A percentile compares a stretch with the other conserved stretches of the same genome.
These are phyloP conservation scores for Stenotaenia linearis DNA, from an alignment of 2,888 invertebrate species.

Conservation along the genomic window DNA sequence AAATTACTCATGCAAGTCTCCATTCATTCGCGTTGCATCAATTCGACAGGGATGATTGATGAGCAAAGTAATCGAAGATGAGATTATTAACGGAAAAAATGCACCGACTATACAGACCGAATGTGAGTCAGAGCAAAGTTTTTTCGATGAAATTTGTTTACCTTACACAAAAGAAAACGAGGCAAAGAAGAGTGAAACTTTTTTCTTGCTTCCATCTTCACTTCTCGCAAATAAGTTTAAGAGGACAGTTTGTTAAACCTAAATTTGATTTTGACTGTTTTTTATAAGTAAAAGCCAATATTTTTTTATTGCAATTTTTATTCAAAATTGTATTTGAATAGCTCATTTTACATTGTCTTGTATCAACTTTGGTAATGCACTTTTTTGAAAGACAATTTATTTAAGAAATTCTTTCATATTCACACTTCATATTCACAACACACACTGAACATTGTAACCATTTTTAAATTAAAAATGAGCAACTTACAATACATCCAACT, in stretches of 20 bases:
- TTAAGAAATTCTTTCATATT: background rate
- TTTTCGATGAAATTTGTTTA: conserved; percentile 10
- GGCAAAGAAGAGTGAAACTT: background rate
- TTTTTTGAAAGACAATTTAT: background rate
- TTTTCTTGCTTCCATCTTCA: background rate
- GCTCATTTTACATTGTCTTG: background rate
- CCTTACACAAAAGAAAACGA: conserved; percentile 2
- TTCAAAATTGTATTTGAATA: conserved; percentile 24
- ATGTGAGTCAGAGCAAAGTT: conserved; percentile 16
- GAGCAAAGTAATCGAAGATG: conserved; percentile 26
- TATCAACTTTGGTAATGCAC: conserved; percentile 1
- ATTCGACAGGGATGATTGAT: conserved; percentile 26
- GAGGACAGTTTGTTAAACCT: background rate
- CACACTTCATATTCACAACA: background rate
- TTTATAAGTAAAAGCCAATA: background rate
- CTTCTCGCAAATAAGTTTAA: background rate
- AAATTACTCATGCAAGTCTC: conserved; percentile 26
- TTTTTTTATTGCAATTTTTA: conserved; percentile 16
- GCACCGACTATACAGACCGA: conserved; percentile 17
- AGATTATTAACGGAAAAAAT: conserved; percentile 26
- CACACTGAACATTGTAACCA: background rate
- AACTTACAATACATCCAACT: background rate
- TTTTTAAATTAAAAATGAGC: background rate
- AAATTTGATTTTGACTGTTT: background rate
- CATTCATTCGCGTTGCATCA: conserved; percentile 26